Conservation (phyloP, 2,797 vertebrate species). For the Manis javanica region DNA sequence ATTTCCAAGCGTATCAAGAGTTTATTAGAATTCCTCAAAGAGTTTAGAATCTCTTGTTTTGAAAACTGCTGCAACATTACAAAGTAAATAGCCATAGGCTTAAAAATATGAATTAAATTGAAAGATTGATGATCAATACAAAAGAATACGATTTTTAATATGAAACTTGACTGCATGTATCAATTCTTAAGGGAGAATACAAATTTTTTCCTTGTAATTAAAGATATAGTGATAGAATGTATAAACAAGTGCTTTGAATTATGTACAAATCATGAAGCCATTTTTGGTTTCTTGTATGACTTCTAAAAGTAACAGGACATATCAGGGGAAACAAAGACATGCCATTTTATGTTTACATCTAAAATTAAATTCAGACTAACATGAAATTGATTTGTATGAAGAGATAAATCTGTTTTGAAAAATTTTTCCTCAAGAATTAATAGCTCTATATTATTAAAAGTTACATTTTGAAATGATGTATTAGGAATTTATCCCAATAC, state of each 20-base stretch:
- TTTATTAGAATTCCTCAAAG: neutral
- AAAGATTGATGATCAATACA: neutral
- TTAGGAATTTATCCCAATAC: neutral
- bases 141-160: neutral
- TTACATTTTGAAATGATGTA: neutral
- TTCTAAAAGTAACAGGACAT: neutral
- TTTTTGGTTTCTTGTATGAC: neutral
- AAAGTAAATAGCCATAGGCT: neutral
- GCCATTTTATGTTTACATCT: neutral
- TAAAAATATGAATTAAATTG: neutral
- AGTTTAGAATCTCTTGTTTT: conserved; percentile 31
- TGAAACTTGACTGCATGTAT: neutral
- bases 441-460: neutral
- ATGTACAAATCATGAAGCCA: neutral
- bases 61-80: neutral
- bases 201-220: neutral
- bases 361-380: neutral
- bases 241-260: neutral
- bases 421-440: neutral
- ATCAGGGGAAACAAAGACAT: neutral
- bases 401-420: conserved; percentile 2
- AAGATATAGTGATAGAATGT: neutral
- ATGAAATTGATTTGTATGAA: conserved; percentile 9
- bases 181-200: neutral
- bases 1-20: neutral